These are phyloP conservation scores for Drosophila kambysellisi DNA, from an alignment of 2,888 invertebrate genomes.

Conservation along the genomic window DNA sequence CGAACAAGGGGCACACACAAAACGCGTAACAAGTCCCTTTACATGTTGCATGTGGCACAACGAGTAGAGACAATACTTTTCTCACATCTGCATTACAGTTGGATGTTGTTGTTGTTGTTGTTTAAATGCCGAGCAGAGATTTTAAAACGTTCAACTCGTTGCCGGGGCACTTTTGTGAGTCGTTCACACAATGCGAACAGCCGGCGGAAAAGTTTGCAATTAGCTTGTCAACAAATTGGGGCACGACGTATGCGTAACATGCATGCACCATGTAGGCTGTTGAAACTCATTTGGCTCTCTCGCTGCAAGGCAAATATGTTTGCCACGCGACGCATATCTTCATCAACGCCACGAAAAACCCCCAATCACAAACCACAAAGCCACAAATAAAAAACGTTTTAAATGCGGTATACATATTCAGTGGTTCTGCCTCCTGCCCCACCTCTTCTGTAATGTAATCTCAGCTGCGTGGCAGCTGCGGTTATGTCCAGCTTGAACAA, in stretches of 20 bases:
- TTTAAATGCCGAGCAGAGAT: slow-evolving; percentile 38
- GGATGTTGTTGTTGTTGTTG: slow-evolving; percentile 1
- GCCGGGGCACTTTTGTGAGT: slow-evolving; percentile 43
- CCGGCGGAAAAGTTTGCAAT: slow-evolving; percentile 71
- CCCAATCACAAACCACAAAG: background rate
- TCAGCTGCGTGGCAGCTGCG: slow-evolving; percentile 17
- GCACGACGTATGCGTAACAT: slow-evolving; percentile 60
- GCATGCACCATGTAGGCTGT: slow-evolving; percentile 1
- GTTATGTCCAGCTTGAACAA: slow-evolving; percentile 5
- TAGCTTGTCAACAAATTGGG: slow-evolving; percentile 69
- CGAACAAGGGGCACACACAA: slow-evolving; percentile 57
- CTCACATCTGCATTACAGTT: slow-evolving; percentile 51
- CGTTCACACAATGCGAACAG: slow-evolving; percentile 32
- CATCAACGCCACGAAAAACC: slow-evolving; percentile 13
- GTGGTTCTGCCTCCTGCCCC: background rate
- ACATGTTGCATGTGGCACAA: slow-evolving; percentile 47
- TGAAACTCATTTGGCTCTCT: slow-evolving; percentile 15
- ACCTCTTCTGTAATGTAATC: background rate
- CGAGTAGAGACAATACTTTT: slow-evolving; percentile 55
- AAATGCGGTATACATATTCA: slow-evolving; percentile 54
- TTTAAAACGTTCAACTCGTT: slow-evolving; percentile 40
- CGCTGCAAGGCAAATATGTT: slow-evolving; percentile 27
- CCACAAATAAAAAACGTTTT: slow-evolving; percentile 19
- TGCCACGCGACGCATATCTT: slow-evolving; percentile 37
- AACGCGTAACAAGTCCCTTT: slow-evolving; percentile 30